Evolutionary conservation across 35 echinoderm and acorn worm species (phyloP), one percentile per base, ranked within the genome.

Genomic region (Diadema setosum): DNA sequence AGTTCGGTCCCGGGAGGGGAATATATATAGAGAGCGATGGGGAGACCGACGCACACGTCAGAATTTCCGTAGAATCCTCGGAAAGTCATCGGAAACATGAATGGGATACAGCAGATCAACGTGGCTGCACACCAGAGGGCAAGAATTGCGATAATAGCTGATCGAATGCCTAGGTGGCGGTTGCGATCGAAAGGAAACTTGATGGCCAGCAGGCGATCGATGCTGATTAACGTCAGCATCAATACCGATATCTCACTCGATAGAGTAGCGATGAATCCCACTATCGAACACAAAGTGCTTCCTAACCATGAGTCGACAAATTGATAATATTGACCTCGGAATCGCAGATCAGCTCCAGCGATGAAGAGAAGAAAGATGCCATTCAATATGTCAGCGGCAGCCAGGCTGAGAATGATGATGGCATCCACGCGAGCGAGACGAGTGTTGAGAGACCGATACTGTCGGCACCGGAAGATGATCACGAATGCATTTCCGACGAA

Each of bases 331-430:
- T 30, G 14, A n/a, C 61, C 18, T 0, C 90, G 41, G 52, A 75
- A 91, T 27, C 81, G 40, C 20, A 42, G 29, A 64, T 86, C 83
- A 7, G 70, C 82, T 4, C 65, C 39, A 0, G 46, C 70, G 6
- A 91, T 91, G 49, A 91, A 81, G 45, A 91, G 69, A 24, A 91
- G 30, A 63, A 86, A 91, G 3, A 91, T 32, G 7, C 90, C 90
- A 14, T 78, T 86, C 7, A 86, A 58, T 15, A 91, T 59, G 42
- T 91, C 83, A 16, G 90, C 45, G 46, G 36, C 48, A 1, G 82
- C 83, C 3, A 86, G 58, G 29, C 84, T 91, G 18, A 60, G 45
- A 39, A 91, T 85, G 16, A 91, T 57, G 23, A 78, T 25, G 15
- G 23, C 70, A 8, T 91, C 45, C 14, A 86, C 67, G 39, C 39